These are phyloP conservation scores for Sterna hirundo DNA, from an alignment of 2,113 vertebrate species.

Conservation along the genomic window DNA sequence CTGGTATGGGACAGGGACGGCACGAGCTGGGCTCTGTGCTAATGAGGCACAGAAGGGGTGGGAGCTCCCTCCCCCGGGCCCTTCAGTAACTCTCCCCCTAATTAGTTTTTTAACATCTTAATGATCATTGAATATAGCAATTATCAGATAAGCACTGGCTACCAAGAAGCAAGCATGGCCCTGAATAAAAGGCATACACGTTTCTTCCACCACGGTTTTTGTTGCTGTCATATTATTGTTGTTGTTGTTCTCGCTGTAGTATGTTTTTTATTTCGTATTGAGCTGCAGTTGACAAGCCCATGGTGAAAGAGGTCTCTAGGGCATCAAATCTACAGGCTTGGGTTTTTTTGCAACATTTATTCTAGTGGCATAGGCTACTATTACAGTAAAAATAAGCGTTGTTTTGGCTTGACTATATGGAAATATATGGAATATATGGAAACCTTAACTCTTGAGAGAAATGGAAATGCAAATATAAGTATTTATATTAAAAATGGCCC, in stretches of 20 bases:
- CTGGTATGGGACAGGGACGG: background rate
- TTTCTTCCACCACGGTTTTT: background rate
- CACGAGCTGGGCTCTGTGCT: background rate
- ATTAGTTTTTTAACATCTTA: background rate
- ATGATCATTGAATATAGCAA: background rate
- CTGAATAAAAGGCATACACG: background rate
- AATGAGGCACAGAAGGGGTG: background rate
- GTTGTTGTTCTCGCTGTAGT: background rate
- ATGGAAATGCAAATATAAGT: background rate
- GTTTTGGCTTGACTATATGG: background rate
- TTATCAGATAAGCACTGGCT: background rate
- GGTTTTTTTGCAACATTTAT: background rate
- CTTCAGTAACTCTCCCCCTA: background rate
- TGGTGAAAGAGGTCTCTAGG: background rate
- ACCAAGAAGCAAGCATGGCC: background rate
- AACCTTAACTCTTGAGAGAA: background rate
- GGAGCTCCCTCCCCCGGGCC: background rate
- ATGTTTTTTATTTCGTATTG: background rate
- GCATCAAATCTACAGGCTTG: background rate
- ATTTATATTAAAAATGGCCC: background rate
- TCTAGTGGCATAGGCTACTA: background rate
- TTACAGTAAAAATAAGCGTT: background rate
- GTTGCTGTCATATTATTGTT: background rate
- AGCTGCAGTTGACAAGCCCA: background rate
- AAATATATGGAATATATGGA: background rate